Evolutionary conservation across 2,797 vertebrate species (phyloP), one percentile per base, ranked within the genome.

Genomic region (Podarcis siculus): DNA sequence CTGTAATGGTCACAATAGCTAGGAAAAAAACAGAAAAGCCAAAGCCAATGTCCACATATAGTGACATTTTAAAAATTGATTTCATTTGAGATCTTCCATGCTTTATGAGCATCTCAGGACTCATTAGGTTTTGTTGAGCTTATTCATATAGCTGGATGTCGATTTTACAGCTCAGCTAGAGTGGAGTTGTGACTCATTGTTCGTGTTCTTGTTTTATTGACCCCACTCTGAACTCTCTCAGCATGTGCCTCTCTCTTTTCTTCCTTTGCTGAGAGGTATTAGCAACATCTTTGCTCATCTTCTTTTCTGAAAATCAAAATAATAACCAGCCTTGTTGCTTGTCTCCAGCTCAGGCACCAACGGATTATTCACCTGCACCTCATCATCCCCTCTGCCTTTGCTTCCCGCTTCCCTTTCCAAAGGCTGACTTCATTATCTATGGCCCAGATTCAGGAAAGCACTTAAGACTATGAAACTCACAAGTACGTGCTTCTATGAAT

Each of bases 111-210:
- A 93, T 61, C 82, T 84, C 58, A 84, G 87, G 78, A 89, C 91
- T 87, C 91, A 85, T 75, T 83, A 69, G 49, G 12, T 75, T 73
- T 77, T 90, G 81, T 61, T 90, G 13, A 86, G 69, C 85, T 92
- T 94, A 79, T 91, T 89, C 86, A 86, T 90, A 87, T 89, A 93
- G 94, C 75, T 76, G 87, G 89, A 84, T 0, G 0, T 76, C 82
- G 89, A 77, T 92, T 95, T 94, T 94, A 92, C 89, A 92, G 87
- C 86, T 90, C 27, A 82, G 77, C 55, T 89, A 75, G 85, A 93
- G 8, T 83, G 92, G 80, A 80, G 77, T 82, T 13, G 85, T 92
- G 91, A 94, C 82, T 92, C 90, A 93, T 7, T 76, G 84, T 67
- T 45, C 82, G 83, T 89, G 37, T 32, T 89, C 4, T 30, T 67